Evolutionary conservation across 1,140 invertebrate genomes (phyloP), one percentile per base, ranked within the genome.

Genomic region (Zaprionus inermis): DNA sequence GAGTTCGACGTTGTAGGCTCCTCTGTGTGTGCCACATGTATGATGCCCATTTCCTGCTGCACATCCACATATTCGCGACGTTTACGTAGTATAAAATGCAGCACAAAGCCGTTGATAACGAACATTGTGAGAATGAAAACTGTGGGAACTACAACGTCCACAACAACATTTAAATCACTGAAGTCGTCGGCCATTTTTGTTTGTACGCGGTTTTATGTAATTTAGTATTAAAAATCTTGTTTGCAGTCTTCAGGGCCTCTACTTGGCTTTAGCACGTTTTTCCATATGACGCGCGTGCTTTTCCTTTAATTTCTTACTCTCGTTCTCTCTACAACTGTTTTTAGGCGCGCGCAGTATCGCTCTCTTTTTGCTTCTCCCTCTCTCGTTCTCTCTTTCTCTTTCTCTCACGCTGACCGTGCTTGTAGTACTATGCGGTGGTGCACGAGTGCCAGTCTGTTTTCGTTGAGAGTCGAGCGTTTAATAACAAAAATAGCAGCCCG

Each of bases 201-300:
- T 20, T 57, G 0, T 20, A 44, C 63, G 12, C 46, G 10, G 6
- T 16, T 86, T 89, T 83, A 89, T 89, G 56, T 83, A 89, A 83
- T 74, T 69, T 36, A 14, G 11, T 56, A 28, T 18, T n/a, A 22
- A 55, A 59, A 28, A 65, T 30, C 32, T 16, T 36, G 11, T 36
- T 10, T 30, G 18, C 20, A 11, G 16, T 28, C 32, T 20, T 30
- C 12, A 20, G 34, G 32, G 32, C 32, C 56, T 70, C 10, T 30
- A 32, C n/a, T 34, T 60, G 22, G 54, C 38, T 64, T 68, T 61
- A 83, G 67, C 80, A 89, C 83, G 80, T 84, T 83, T 89, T 86
- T 71, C 56, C 46, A 57, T 66, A 74, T 83, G 72, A 79, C 72
- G 84, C 83, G 83, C 70, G 83, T 88, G 79, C 83, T 86, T 88